These are phyloP conservation scores for Drosophila algonquin DNA, from an alignment of 2,888 invertebrate genomes.

Conservation along the genomic window DNA sequence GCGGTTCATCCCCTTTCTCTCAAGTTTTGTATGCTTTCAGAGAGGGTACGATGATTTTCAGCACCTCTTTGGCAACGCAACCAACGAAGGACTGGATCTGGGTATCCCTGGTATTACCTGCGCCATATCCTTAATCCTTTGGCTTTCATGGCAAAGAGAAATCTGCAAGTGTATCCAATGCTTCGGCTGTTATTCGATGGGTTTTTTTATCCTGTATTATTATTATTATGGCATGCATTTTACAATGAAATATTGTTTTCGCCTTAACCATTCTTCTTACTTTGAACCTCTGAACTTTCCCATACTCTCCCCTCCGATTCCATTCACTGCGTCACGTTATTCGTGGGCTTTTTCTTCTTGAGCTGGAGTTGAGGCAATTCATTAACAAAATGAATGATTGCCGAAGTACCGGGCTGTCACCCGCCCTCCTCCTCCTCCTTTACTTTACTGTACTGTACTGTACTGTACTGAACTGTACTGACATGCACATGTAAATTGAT, in stretches of 20 bases:
- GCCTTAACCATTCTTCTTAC: slow-evolving; percentile 24
- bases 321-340: background rate
- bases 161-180: background rate
- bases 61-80: no score
- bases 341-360: background rate
- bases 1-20: background rate
- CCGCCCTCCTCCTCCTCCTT: slow-evolving; percentile 10
- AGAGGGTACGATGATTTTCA: background rate
- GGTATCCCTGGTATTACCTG: no score
- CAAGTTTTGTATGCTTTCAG: background rate
- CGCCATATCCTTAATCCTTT: no score
- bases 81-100: no score
- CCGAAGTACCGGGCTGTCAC: slow-evolving; percentile 51
- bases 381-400: slow-evolving; percentile 73
- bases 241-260: slow-evolving; percentile 33
- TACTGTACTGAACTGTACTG: slow-evolving; percentile 21
- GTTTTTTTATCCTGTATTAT: background rate
- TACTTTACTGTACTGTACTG: slow-evolving; percentile 15
- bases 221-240: slow-evolving; percentile 31
- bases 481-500: slow-evolving; percentile 57
- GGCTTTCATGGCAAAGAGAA: no score
- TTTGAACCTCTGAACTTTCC: slow-evolving; percentile 5
- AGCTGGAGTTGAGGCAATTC: slow-evolving; percentile 59
- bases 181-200: background rate
- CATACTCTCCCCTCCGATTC: background rate